Evolutionary conservation across 1,140 invertebrate species (phyloP).

Genomic region (Neodiprion fabricii): DNA sequence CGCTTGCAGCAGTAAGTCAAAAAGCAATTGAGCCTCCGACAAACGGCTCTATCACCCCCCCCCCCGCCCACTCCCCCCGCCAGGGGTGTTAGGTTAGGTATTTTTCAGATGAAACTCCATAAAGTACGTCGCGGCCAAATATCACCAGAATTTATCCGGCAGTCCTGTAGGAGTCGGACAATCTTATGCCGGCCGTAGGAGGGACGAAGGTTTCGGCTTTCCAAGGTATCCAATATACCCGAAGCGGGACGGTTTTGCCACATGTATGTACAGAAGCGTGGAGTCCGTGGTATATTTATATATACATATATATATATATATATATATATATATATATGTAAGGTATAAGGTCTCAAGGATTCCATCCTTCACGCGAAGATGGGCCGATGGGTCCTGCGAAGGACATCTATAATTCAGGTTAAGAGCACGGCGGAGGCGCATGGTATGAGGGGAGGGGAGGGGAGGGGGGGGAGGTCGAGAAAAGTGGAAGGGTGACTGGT

Average conservation of each 20-base stretch:
- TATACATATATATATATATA: no score
- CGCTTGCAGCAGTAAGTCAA: not conserved
- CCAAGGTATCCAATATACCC: not conserved
- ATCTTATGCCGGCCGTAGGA: no score
- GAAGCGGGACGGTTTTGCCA: not conserved
- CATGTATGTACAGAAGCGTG: not conserved
- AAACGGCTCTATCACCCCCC: not conserved
- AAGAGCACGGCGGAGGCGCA: slow-evolving; percentile 28
- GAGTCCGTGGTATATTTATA: no score
- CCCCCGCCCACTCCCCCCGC: no score
- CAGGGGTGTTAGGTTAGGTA: not conserved
- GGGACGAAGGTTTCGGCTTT: not conserved
- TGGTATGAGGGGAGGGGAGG: slow-evolving; percentile 19
- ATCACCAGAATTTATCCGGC: not conserved
- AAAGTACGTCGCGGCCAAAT: not conserved
- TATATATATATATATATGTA: no score
- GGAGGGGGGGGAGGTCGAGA: not conserved
- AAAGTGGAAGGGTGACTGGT: slow-evolving; percentile 22
- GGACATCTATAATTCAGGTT: slow-evolving; percentile 41
- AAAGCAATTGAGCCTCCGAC: slow-evolving; percentile 4
- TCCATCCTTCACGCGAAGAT: not conserved
- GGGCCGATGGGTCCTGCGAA: slow-evolving; percentile 18
- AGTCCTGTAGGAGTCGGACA: no score
- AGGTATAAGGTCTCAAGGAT: not conserved
- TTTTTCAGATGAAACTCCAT: slow-evolving; percentile 5